Evolutionary conservation across 2,113 vertebrate species (phyloP).

Genomic region (Ammodytes dubius): DNA sequence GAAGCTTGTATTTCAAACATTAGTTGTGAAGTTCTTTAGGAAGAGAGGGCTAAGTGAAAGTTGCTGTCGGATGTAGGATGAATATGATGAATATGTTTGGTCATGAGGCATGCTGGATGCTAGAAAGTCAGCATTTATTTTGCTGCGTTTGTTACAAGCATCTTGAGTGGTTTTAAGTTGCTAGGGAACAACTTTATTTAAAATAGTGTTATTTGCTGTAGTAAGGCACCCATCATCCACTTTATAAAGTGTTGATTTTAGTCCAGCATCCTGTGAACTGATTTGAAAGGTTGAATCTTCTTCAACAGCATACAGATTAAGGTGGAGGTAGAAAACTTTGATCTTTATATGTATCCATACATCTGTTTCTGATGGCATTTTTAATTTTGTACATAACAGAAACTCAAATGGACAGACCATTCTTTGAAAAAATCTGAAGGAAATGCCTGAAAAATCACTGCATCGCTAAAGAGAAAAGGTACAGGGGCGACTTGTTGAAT

Average conservation of each 20-base stretch:
- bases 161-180: background rate
- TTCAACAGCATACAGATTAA: background rate
- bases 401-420: background rate
- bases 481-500: slow-evolving; percentile 5
- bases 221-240: background rate
- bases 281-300: background rate
- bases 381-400: background rate
- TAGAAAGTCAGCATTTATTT: too few relatives aligned
- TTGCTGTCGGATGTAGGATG: too few relatives aligned
- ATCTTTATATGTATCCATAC: background rate
- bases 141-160: background rate
- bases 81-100: too few relatives aligned
- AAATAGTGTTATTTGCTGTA: background rate
- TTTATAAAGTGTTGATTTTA: background rate
- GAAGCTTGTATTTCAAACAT: too few relatives aligned
- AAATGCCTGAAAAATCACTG: background rate
- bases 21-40: too few relatives aligned
- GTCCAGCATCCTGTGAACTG: background rate
- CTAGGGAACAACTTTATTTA: background rate
- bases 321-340: background rate
- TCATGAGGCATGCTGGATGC: too few relatives aligned
- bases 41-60: too few relatives aligned
- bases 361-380: background rate
- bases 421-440: background rate
- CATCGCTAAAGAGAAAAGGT: background rate